Evolutionary conservation across 2,113 vertebrate genomes (phyloP).

Genomic region (Guaruba guarouba): DNA sequence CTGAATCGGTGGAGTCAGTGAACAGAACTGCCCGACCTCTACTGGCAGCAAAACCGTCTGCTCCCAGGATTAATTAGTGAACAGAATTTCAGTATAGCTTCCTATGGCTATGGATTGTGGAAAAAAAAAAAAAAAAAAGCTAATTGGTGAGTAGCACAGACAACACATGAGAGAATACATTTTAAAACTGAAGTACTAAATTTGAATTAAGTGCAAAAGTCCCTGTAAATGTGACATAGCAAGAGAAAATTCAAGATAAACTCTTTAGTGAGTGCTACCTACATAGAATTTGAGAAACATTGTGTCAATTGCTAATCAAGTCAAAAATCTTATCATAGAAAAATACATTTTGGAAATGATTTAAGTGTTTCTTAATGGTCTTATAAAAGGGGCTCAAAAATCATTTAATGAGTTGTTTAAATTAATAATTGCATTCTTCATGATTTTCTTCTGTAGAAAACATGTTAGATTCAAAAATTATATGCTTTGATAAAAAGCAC

Average conservation of each 20-base stretch:
- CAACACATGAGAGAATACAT: not conserved
- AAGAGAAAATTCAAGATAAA: not conserved
- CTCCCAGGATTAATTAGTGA: not conserved
- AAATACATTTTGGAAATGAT: not conserved
- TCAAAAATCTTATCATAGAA: accelerated
- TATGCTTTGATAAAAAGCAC: not conserved
- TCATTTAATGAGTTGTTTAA: not conserved
- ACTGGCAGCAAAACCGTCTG: not conserved
- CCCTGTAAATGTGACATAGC: not conserved
- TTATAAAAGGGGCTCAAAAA: not conserved
- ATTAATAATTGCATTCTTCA: not conserved
- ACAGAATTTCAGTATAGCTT: not conserved
- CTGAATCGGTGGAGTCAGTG: not conserved
- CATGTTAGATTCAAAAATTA: not conserved
- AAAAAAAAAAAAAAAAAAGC: not conserved
- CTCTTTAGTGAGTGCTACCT: not conserved
- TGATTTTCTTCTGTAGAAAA: not conserved
- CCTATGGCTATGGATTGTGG: not conserved
- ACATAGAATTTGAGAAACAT: not conserved
- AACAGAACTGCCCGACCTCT: not conserved
- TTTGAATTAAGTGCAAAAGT: not conserved
- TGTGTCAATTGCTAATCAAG: not conserved
- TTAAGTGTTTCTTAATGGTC: not conserved
- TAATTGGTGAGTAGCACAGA: not conserved
- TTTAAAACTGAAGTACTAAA: not conserved